Conservation (phyloP, 2,113 vertebrate genomes). For the Madoqua kirkii region DNA sequence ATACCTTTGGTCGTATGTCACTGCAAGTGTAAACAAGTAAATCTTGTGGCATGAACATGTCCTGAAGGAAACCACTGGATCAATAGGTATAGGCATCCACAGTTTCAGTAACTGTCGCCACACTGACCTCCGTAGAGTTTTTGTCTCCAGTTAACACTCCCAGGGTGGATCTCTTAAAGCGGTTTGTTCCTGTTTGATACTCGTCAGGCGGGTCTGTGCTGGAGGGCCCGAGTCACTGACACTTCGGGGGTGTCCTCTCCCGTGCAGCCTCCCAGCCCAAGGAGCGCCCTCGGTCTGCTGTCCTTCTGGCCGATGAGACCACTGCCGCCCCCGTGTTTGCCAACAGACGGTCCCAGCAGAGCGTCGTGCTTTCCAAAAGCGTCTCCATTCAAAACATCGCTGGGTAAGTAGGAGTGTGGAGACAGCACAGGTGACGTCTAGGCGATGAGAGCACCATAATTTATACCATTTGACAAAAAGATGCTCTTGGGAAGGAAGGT, state of each 20-base stretch:
- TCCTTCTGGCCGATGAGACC: conserved; percentile 89
- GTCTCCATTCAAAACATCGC: conserved; percentile 98
- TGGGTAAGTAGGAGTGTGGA: conserved; percentile 83
- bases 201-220: not conserved
- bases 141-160: not conserved
- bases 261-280: conserved; percentile 85
- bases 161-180: not conserved
- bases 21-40: not conserved
- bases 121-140: not conserved
- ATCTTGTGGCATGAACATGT: not conserved
- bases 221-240: rapidly evolving
- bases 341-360: conserved; percentile 85
- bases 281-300: conserved; percentile 93
- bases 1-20: not conserved
- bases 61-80: not conserved
- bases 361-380: conserved; percentile 91
- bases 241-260: not conserved
- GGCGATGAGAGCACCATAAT: not conserved
- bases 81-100: not conserved
- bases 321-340: conserved; percentile 67
- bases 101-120: not conserved
- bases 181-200: not conserved
- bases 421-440: not conserved
- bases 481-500: not conserved
- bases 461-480: not conserved